A percentile compares a stretch with the other conserved stretches of the same genome.
phyloP scores from a whole-genome alignment of 2,888 invertebrate genomes.

The Cheilosia urbana region DNA sequence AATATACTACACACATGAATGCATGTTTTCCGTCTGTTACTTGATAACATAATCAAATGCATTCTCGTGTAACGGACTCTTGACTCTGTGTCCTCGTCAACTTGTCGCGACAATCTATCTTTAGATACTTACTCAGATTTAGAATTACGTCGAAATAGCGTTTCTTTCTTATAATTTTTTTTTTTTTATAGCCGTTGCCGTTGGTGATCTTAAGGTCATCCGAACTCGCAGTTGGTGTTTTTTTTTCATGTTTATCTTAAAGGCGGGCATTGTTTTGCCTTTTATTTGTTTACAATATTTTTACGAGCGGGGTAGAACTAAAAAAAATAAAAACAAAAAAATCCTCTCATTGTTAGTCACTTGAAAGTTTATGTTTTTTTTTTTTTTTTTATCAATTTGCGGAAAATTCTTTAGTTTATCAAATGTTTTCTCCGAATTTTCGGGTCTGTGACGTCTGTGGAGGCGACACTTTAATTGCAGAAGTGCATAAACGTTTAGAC shows the following conservation, averaged over 20 bases:
- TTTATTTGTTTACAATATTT: background rate
- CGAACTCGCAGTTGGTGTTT: constrained; percentile 4
- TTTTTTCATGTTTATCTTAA: background rate
- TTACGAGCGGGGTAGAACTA: background rate
- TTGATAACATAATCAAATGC: constrained; percentile 55
- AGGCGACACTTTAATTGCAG: background rate
- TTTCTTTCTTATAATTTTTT: background rate
- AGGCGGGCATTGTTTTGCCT: background rate
- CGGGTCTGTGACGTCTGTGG: background rate
- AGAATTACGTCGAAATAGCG: constrained; percentile 24
- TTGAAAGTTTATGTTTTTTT: background rate
- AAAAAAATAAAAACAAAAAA: background rate
- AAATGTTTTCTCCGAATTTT: background rate
- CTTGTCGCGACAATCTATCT: constrained; percentile 58
- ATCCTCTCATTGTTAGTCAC: background rate
- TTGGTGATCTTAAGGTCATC: constrained; percentile 7
- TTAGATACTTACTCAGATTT: constrained; percentile 66
- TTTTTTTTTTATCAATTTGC: background rate
- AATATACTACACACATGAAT: background rate
- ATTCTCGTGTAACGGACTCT: constrained; percentile 24
- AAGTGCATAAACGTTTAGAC: background rate
- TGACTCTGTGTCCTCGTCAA: constrained; percentile 26
- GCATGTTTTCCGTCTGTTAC: constrained; percentile 3
- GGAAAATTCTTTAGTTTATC: constrained; percentile 2
- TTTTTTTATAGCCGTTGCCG: background rate